phyloP scores from a whole-genome alignment of 2,113 vertebrate species.

The Cephalopholis sonnerati region DNA sequence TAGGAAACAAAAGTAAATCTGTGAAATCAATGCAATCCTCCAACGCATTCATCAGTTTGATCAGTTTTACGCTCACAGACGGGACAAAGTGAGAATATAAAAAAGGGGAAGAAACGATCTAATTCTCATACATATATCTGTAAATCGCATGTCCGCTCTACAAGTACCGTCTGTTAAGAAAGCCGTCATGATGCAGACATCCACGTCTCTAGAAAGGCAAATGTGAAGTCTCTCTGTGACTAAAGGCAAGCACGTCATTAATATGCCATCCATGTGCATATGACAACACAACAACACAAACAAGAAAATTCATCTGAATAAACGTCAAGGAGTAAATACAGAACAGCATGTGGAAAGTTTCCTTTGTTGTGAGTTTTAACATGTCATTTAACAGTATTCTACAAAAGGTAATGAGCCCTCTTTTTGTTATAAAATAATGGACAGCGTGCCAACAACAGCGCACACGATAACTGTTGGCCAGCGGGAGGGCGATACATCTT shows the following conservation, averaged over 20 bases:
- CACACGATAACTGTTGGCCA: neutral
- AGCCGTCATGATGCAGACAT: slow-evolving; percentile 52
- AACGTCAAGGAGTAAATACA: slow-evolving; percentile 39
- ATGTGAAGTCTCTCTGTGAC: slow-evolving; percentile 75
- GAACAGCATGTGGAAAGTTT: slow-evolving; percentile 49
- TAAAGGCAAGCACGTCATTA: slow-evolving; percentile 75
- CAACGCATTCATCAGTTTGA: slow-evolving; percentile 24
- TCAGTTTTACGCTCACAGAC: slow-evolving; percentile 14
- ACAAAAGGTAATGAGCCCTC: slow-evolving; percentile 69
- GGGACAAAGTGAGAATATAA: slow-evolving; percentile 9
- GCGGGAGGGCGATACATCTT: slow-evolving; percentile 14
- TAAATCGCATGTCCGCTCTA: slow-evolving; percentile 38
- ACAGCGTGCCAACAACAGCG: slow-evolving; percentile 40
- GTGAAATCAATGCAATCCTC: slow-evolving; percentile 9
- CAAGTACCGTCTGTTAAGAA: slow-evolving; percentile 37
- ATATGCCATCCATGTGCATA: slow-evolving; percentile 56
- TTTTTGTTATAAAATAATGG: slow-evolving; percentile 46
- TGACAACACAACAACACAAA: slow-evolving; percentile 34
- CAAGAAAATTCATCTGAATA: slow-evolving; percentile 35
- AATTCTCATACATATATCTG: slow-evolving; percentile 39
- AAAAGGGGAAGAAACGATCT: slow-evolving; percentile 19
- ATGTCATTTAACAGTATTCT: slow-evolving; percentile 31
- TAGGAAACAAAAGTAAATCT: neutral
- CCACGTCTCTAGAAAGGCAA: slow-evolving; percentile 70
- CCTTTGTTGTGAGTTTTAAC: slow-evolving; percentile 26